A percentile compares a stretch with the other conserved stretches of the same genome.
phyloP scores from a whole-genome alignment of 2,113 vertebrate species.

The Tupaia chinensis region DNA sequence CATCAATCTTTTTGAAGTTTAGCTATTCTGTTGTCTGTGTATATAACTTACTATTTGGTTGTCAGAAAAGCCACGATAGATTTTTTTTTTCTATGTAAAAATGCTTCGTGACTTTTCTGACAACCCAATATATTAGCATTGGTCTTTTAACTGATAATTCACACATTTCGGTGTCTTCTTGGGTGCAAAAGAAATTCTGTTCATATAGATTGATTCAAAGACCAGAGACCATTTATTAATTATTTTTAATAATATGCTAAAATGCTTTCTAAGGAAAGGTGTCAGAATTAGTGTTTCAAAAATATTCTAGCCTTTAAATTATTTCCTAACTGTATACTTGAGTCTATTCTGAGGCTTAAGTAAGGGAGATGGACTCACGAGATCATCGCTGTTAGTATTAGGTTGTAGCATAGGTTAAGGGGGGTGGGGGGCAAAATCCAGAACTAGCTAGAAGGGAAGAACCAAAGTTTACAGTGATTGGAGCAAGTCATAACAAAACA shows the following conservation, averaged over 20 bases:
- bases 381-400: no score
- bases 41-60: no score
- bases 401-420: background rate
- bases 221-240: background rate
- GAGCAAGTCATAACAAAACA: background rate
- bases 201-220: background rate
- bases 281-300: background rate
- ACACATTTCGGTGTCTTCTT: background rate
- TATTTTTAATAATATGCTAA: background rate
- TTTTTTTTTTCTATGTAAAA: no score
- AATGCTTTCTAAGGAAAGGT: background rate
- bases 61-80: no score
- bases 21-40: background rate
- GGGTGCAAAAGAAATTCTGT: background rate
- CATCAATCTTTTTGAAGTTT: background rate
- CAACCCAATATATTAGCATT: background rate
- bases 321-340: background rate
- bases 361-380: background rate
- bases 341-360: background rate
- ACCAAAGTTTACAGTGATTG: background rate
- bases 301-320: background rate
- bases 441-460: background rate
- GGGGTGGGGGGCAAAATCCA: background rate
- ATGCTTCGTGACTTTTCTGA: no score
- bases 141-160: background rate